Conservation (phyloP, 2,113 vertebrate genomes). For the Centropus unirufus region DNA sequence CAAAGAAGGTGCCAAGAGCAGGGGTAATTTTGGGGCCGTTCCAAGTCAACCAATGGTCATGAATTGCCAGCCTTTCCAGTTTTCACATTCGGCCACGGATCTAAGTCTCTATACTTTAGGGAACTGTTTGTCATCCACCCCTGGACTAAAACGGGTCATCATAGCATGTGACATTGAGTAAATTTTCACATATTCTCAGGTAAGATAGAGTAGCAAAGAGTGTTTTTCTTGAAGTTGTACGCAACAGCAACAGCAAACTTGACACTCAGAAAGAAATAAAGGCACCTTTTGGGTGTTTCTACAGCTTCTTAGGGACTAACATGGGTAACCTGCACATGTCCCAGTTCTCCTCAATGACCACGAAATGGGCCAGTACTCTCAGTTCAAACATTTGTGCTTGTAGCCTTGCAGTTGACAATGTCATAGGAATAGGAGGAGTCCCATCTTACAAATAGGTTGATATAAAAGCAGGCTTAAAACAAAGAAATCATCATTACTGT, state of each 20-base stretch:
- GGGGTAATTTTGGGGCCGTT: not conserved
- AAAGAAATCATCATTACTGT: not conserved
- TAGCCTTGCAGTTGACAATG: not conserved
- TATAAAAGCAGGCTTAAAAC: not conserved
- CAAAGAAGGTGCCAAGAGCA: not conserved
- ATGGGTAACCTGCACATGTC: fast-evolving
- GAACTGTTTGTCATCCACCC: not conserved
- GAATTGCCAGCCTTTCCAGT: not conserved
- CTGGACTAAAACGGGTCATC: not conserved
- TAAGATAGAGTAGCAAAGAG: not conserved
- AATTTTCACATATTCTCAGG: not conserved
- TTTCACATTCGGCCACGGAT: not conserved
- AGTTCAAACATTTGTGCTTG: not conserved
- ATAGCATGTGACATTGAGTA: not conserved
- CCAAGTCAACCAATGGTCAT: not conserved
- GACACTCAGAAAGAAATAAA: not conserved
- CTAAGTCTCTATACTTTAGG: not conserved
- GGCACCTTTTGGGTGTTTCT: not conserved
- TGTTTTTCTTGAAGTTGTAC: not conserved
- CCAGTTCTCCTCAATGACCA: not conserved
- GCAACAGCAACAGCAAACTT: not conserved
- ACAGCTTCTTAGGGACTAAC: not conserved
- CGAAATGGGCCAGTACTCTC: not conserved
- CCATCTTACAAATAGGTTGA: not conserved
- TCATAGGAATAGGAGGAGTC: not conserved